Percentiles rank a stretch among this genome's conserved stretches.
Conservation (phyloP, 2,797 vertebrate genomes). For the Leptatherina wallacei region DNA sequence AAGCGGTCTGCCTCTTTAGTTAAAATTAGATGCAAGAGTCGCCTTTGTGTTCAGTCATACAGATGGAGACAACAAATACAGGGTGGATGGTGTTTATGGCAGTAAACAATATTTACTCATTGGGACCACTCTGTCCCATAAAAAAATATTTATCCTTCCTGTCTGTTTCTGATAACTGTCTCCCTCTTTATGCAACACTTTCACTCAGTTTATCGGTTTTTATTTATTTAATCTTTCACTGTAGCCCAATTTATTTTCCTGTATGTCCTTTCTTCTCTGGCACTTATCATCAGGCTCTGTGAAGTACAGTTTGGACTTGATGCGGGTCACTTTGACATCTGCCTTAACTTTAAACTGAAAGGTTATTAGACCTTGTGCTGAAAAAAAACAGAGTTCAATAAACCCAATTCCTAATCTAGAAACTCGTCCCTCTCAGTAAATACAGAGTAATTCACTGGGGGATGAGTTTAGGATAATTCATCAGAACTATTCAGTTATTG, state of each 20-base stretch:
- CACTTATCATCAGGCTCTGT: neutral
- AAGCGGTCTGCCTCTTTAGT: neutral
- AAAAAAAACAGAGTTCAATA: neutral
- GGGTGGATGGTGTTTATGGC: neutral
- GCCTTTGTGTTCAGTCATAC: neutral
- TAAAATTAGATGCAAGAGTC: neutral
- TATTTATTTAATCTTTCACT: neutral
- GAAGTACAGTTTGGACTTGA: neutral
- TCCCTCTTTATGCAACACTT: neutral
- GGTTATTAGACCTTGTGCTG: neutral
- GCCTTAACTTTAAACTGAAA: neutral
- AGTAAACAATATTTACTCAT: slow-evolving; percentile 28
- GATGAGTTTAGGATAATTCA: slow-evolving; percentile 1
- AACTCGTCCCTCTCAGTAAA: slow-evolving; percentile 2
- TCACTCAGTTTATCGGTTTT: neutral
- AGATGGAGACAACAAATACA: slow-evolving; percentile 9
- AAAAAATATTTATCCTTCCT: slow-evolving; percentile 59
- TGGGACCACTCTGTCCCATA: slow-evolving; percentile 14
- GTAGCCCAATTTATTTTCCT: neutral
- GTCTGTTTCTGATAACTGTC: slow-evolving; percentile 1
- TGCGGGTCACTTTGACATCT: slow-evolving; percentile 15
- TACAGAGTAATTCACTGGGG: neutral
- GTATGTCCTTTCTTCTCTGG: neutral
- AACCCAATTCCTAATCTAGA: neutral
- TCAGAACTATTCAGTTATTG: slow-evolving; percentile 1